These are phyloP conservation scores for Drosophila rubida DNA, from an alignment of 2,888 invertebrate genomes.

Conservation along the genomic window DNA sequence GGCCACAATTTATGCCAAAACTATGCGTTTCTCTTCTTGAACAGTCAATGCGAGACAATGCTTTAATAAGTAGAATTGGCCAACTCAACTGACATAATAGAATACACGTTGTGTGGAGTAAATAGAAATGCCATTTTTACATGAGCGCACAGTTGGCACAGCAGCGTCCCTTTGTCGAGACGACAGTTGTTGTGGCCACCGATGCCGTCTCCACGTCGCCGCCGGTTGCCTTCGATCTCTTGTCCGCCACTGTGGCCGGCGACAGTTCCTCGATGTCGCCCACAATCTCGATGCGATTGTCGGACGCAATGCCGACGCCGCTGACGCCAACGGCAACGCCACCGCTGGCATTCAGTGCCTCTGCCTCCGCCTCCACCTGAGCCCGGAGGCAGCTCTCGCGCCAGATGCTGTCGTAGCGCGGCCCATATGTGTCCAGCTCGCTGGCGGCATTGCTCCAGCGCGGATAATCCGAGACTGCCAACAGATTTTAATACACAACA, in stretches of 20 bases:
- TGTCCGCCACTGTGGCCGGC: constrained; percentile 1
- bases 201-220: background rate
- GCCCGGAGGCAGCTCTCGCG: constrained; percentile 39
- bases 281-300: constrained; percentile 17
- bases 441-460: constrained; percentile 50
- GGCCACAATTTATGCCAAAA: constrained; percentile 47
- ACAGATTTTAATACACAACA: background rate
- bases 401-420: constrained; percentile 64
- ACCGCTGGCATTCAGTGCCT: background rate
- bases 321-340: background rate
- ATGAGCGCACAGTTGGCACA: constrained; percentile 45
- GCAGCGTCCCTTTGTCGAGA: constrained; percentile 9
- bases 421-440: constrained; percentile 46
- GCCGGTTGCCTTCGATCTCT: constrained; percentile 9
- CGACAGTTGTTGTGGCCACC: background rate
- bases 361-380: constrained; percentile 1
- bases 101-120: constrained; percentile 6
- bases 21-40: constrained; percentile 31
- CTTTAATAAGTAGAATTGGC: constrained; percentile 19
- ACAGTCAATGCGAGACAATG: background rate
- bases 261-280: constrained; percentile 25
- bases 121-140: constrained; percentile 17
- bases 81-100: constrained; percentile 20
- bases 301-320: no score
- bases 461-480: constrained; percentile 47